Evolutionary conservation across 1,140 invertebrate species (phyloP).

Genomic region (Micrasema minimum): DNA sequence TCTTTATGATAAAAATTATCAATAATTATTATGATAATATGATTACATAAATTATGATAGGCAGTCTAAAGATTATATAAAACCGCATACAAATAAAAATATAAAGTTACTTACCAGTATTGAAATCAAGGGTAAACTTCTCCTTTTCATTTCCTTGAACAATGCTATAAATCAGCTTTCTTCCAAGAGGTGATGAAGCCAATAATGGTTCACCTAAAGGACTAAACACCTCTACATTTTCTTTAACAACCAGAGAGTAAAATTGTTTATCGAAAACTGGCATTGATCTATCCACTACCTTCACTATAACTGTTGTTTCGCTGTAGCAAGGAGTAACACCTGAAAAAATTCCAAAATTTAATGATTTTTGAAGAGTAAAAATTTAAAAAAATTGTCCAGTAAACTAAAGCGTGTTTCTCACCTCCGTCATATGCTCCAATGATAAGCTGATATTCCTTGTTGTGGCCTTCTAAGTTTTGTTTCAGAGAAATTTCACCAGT

Average conservation of each 20-base stretch:
- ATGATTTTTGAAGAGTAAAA: conserved; percentile 9
- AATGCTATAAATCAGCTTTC: conserved; percentile 75
- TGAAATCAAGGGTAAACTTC: conserved; percentile 86
- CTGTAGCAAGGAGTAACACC: conserved; percentile 51
- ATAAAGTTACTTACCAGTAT: conserved; percentile 77
- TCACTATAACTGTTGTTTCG: conserved; percentile 50
- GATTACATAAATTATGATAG: too few relatives aligned
- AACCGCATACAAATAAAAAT: background rate
- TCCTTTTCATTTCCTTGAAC: conserved; percentile 82
- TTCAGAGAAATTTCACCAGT: conserved; percentile 87
- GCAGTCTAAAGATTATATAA: too few relatives aligned
- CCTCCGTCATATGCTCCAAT: conserved; percentile 89
- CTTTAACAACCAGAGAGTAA: conserved; percentile 82
- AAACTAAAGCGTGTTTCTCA: conserved; percentile 56
- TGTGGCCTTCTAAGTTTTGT: conserved; percentile 82
- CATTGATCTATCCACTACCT: conserved; percentile 86
- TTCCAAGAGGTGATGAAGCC: conserved; percentile 80
- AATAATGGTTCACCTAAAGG: conserved; percentile 79
- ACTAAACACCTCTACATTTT: conserved; percentile 82
- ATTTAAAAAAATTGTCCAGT: background rate
- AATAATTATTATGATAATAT: too few relatives aligned
- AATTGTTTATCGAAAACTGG: conserved; percentile 90
- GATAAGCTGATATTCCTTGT: conserved; percentile 81
- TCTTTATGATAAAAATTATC: too few relatives aligned
- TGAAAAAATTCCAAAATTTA: conserved; percentile 18